phyloP scores from a whole-genome alignment of 37 sponge, comb jelly and placozoan species.

The Geodia barretti region DNA sequence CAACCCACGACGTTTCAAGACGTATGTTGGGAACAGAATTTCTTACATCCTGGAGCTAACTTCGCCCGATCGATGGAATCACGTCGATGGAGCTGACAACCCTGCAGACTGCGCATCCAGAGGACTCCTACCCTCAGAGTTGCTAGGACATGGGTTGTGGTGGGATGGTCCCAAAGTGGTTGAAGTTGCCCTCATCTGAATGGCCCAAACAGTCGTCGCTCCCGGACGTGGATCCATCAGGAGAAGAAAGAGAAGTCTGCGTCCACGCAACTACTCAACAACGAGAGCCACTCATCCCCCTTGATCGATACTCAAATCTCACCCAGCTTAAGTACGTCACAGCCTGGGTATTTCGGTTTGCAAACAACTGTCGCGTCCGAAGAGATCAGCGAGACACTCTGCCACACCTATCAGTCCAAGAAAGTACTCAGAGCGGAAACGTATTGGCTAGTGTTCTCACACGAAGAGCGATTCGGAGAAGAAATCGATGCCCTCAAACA shows the following conservation, averaged over 20 bases:
- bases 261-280: not conserved
- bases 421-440: not conserved
- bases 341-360: slow-evolving; percentile 43
- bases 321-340: slow-evolving; percentile 29
- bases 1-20: slow-evolving; percentile 28
- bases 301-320: slow-evolving; percentile 5
- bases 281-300: not conserved
- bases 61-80: slow-evolving; percentile 15
- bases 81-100: slow-evolving; percentile 2
- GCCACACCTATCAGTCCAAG: not conserved
- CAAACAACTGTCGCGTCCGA: slow-evolving; percentile 19
- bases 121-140: slow-evolving; percentile 14
- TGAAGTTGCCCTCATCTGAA: not conserved
- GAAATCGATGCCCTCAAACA: not conserved
- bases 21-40: slow-evolving; percentile 18
- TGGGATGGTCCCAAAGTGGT: slow-evolving; percentile 1
- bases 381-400: not conserved
- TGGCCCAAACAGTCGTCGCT: not conserved
- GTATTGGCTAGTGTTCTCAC: slow-evolving; percentile 5
- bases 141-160: slow-evolving; percentile 1
- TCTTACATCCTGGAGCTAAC: slow-evolving; percentile 4
- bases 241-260: slow-evolving; percentile 4
- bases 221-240: not conserved
- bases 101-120: slow-evolving; percentile 32
- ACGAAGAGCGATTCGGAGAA: not conserved